Base-by-base conservation (phyloP, 2,888 invertebrate species). In the Rhagonycha lutea region DNA sequence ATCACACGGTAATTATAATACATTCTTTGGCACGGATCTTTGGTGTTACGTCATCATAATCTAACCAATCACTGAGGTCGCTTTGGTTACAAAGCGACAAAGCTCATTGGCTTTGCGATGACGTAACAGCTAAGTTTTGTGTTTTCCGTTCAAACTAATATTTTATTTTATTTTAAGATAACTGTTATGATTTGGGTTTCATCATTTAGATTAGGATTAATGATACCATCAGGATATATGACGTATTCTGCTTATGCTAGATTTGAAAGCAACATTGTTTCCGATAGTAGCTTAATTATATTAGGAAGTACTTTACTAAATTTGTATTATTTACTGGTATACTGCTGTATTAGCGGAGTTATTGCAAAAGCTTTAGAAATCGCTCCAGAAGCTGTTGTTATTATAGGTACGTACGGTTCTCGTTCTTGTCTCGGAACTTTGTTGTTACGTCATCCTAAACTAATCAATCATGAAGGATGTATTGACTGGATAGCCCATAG, bases 191-290 rank as follows among this genome's bases (percentile, higher is more conserved):
- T 47, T 47, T 47, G 47, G 47, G 7, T n/a, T 47, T 7, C 8
- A n/a, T n/a, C n/a, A 7, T n/a, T n/a, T 47, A 80, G 78, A 69
- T 67, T 82, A 29, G 81, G 81, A 9, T 23, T 83, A 14, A 71
- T 81, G 9, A 70, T 77, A 23, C 83, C 83, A 0, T 74, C 77
- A n/a, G 82, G 83, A 4, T 80, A 79, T 65, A 82, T 82, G 83
- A 81, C 83, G 1, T 78, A 74, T 61, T 77, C 80, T 7, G 81
- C 82, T 10, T 82, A 80, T 73, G 78, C 79, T 1, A 78, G 75
- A 32, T 79, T 80, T 23, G 29, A 62, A 11, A 72, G 47, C n/a
- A 68, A 62, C 8, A 4, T 69, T 10, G 68, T 32, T 3, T 29
- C 47, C 12, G 77, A 77, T 8, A 74, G 74, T 18, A 26, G 67